A percentile compares a stretch with the other conserved stretches of the same genome.
These are phyloP conservation scores for Halichoerus grypus DNA, from an alignment of 2,113 vertebrate species.

Conservation along the genomic window DNA sequence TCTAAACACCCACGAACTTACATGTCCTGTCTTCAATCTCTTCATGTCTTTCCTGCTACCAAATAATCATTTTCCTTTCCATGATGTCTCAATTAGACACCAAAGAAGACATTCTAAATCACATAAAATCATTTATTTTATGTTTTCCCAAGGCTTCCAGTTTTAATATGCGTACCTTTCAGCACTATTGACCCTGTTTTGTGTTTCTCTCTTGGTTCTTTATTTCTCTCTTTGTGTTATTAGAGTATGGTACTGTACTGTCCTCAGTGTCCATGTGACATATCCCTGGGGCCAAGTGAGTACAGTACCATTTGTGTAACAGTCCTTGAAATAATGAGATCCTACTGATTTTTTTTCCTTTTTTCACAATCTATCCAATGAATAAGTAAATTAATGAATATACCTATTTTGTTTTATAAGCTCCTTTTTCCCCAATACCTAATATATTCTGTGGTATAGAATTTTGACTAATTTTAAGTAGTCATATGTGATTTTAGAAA, in stretches of 20 bases:
- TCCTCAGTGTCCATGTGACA: background rate
- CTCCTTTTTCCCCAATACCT: background rate
- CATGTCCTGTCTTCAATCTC: background rate
- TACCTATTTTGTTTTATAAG: conserved; percentile 24
- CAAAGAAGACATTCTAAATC: background rate
- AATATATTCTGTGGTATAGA: background rate
- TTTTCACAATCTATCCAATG: background rate
- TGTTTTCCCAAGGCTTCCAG: background rate
- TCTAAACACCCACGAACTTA: background rate
- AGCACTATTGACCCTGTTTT: background rate
- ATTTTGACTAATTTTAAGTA: conserved; percentile 12
- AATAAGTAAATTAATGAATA: background rate
- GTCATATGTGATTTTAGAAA: background rate
- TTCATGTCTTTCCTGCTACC: background rate
- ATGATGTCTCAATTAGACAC: background rate
- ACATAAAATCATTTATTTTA: background rate
- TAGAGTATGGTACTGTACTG: background rate
- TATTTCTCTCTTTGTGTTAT: background rate
- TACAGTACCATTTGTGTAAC: background rate
- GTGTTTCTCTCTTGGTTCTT: background rate
- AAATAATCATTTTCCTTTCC: background rate
- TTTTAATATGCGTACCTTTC: background rate
- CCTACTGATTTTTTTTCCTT: background rate
- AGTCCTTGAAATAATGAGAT: background rate
- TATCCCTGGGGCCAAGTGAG: background rate